phyloP scores from a whole-genome alignment of 2,113 vertebrate genomes.

The Acrocephalus kingi region DNA sequence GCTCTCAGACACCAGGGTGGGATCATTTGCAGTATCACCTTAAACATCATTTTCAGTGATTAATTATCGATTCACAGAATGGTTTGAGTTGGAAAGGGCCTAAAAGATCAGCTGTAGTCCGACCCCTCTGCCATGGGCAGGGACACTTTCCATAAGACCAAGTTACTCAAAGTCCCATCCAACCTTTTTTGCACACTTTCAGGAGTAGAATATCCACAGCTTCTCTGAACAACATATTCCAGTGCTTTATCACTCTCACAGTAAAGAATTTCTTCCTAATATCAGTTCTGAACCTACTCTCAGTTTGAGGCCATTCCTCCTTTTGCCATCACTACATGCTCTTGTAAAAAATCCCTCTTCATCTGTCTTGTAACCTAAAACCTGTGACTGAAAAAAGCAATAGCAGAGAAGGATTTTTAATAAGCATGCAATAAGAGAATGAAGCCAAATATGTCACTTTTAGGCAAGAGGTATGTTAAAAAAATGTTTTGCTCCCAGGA shows the following conservation, averaged over 20 bases:
- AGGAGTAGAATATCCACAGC: neutral
- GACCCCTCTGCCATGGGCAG: neutral
- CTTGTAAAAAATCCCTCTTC: neutral
- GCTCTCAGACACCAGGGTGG: neutral
- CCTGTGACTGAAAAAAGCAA: neutral
- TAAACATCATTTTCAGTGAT: neutral
- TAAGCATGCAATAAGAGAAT: neutral
- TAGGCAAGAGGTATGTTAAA: neutral
- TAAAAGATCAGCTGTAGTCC: accelerated
- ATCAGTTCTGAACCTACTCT: neutral
- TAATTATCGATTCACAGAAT: neutral
- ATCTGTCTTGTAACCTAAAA: neutral
- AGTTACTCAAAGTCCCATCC: neutral
- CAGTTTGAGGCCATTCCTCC: neutral
- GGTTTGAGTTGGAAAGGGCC: neutral
- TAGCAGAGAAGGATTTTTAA: neutral
- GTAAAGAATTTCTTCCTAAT: neutral
- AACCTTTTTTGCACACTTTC: neutral
- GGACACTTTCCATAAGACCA: neutral
- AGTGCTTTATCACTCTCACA: neutral
- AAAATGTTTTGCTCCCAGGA: neutral
- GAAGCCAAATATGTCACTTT: neutral
- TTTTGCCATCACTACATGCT: neutral
- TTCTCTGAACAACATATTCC: neutral
- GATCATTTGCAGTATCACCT: neutral